phyloP scores from a whole-genome alignment of 1,140 invertebrate genomes.

The Calephelis nemesis region DNA sequence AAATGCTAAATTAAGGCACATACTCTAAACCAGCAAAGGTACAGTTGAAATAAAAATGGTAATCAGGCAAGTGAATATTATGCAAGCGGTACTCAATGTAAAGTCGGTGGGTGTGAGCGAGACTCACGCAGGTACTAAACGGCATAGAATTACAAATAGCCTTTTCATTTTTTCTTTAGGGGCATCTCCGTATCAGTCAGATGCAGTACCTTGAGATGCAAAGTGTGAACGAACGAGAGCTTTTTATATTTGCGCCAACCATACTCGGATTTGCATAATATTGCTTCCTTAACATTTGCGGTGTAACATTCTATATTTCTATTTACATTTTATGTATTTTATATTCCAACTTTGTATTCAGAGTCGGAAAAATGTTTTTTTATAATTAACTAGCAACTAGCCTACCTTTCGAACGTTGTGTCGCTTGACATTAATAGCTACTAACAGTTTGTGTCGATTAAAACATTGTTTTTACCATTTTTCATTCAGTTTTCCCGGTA shows the following conservation, averaged over 20 bases:
- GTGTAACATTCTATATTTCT: slow-evolving; percentile 40
- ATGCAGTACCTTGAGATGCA: slow-evolving; percentile 76
- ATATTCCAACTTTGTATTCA: no score
- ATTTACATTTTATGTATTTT: no score
- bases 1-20: background rate
- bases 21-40: slow-evolving; percentile 13
- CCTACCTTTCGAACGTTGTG: no score
- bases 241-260: slow-evolving; percentile 74
- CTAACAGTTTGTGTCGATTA: no score
- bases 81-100: slow-evolving; percentile 27
- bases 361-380: no score
- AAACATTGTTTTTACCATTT: no score
- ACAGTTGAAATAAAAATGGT: slow-evolving; percentile 33
- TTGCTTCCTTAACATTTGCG: slow-evolving; percentile 71
- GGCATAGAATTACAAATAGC: slow-evolving; percentile 72
- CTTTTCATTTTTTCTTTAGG: slow-evolving; percentile 70
- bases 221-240: slow-evolving; percentile 69
- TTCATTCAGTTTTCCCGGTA: no score
- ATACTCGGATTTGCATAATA: slow-evolving; percentile 54
- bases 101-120: slow-evolving; percentile 25
- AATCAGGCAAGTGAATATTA: slow-evolving; percentile 35
- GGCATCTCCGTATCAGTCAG: slow-evolving; percentile 69
- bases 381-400: no score
- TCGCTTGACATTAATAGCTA: no score
- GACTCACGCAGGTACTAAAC: slow-evolving; percentile 54